A percentile compares a stretch with the other conserved stretches of the same genome.
These are phyloP conservation scores for Triplophysa bombifrons DNA, from an alignment of 2,797 vertebrate species.

Conservation along the genomic window DNA sequence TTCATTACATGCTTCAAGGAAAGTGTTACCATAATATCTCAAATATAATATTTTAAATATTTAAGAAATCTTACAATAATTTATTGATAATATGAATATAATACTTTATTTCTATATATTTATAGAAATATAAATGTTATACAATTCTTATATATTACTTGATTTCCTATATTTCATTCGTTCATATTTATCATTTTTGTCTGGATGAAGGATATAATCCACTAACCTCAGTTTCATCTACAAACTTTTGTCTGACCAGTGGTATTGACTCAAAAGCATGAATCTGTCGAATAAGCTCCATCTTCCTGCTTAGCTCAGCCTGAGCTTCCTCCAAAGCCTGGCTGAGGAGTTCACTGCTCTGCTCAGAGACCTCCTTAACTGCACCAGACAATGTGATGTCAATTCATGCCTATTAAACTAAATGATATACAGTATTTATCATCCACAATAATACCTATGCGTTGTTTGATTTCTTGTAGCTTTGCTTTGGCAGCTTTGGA, in stretches of 20 bases:
- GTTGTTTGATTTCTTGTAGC: conserved; percentile 81
- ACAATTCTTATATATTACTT: no score
- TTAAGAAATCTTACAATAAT: no score
- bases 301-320: conserved; percentile 78
- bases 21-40: no score
- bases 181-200: background rate
- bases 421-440: background rate
- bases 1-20: no score
- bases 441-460: conserved; percentile 74
- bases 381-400: conserved; percentile 34
- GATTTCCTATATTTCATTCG: no score
- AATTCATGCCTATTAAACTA: conserved; percentile 17
- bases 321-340: conserved; percentile 78
- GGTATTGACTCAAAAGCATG: conserved; percentile 78
- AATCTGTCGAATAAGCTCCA: conserved; percentile 80
- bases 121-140: no score
- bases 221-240: conserved; percentile 88
- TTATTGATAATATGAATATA: no score
- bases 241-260: conserved; percentile 70
- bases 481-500: conserved; percentile 79
- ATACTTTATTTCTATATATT: no score
- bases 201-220: background rate
- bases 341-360: conserved; percentile 78
- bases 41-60: no score
- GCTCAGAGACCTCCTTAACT: conserved; percentile 86